These are phyloP conservation scores for Enteromius viviparus DNA, from an alignment of 2,797 vertebrate genomes.

Conservation along the genomic window DNA sequence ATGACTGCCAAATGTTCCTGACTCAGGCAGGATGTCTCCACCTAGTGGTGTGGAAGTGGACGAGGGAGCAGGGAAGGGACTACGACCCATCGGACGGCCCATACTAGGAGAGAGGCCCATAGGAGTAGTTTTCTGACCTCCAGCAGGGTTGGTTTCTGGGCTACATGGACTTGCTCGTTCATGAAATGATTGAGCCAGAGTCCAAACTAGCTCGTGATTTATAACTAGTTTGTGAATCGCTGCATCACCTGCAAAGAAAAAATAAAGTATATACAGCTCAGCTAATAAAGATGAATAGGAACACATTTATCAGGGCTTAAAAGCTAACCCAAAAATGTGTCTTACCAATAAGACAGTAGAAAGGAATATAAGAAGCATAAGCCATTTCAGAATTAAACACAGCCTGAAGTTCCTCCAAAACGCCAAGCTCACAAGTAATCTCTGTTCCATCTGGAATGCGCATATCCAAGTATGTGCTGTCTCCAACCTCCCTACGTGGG, in stretches of 20 bases:
- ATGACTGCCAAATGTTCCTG: slow-evolving; percentile 93
- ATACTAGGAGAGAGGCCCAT: slow-evolving; percentile 65
- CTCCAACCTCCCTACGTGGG: slow-evolving; percentile 75
- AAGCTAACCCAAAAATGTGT: background rate
- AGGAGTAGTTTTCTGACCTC: slow-evolving; percentile 58
- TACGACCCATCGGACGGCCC: slow-evolving; percentile 58
- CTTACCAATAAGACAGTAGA: slow-evolving; percentile 94
- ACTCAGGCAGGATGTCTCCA: slow-evolving; percentile 75
- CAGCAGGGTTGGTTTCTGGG: slow-evolving; percentile 59
- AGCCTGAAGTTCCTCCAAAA: slow-evolving; percentile 89
- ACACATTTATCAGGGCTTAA: background rate
- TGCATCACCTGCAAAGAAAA: slow-evolving; percentile 79
- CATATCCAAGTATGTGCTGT: slow-evolving; percentile 81
- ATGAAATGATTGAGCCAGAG: slow-evolving; percentile 85
- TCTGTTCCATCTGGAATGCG: slow-evolving; percentile 75
- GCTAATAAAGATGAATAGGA: background rate
- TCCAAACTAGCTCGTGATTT: slow-evolving; percentile 89
- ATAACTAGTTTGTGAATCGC: slow-evolving; percentile 85
- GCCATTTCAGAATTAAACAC: slow-evolving; percentile 97
- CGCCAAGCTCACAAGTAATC: slow-evolving; percentile 78
- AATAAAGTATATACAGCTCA: slow-evolving; percentile 12
- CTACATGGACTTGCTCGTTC: slow-evolving; percentile 79
- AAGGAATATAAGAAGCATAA: slow-evolving; percentile 92
- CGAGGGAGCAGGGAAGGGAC: slow-evolving; percentile 72
- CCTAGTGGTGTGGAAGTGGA: slow-evolving; percentile 65